phyloP scores from a whole-genome alignment of 2,888 invertebrate species.

The Drosophila hawaiiensis region DNA sequence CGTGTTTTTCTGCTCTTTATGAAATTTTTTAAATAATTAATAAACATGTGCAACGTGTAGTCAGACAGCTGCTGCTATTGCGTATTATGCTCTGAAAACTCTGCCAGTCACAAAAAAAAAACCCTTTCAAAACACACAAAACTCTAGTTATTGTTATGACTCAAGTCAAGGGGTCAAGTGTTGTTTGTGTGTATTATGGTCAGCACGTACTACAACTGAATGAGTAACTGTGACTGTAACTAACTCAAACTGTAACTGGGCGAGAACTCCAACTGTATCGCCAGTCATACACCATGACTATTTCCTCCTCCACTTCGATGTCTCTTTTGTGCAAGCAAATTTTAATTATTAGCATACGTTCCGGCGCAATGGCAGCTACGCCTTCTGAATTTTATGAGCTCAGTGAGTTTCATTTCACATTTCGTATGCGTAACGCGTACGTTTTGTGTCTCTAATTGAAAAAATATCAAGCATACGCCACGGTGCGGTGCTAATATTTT shows the following conservation, averaged over 20 bases:
- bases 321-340: slow-evolving; percentile 39
- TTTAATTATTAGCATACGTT: slow-evolving; percentile 77
- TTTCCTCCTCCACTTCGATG: background rate
- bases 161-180: slow-evolving; percentile 62
- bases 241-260: slow-evolving; percentile 21
- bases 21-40: slow-evolving; percentile 68
- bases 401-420: slow-evolving; percentile 65
- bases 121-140: slow-evolving; percentile 16
- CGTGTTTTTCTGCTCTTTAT: slow-evolving; percentile 30
- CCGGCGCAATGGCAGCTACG: slow-evolving; percentile 14
- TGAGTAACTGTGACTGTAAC: slow-evolving; percentile 28
- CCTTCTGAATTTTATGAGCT: slow-evolving; percentile 68
- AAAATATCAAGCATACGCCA: slow-evolving; percentile 64
- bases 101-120: slow-evolving; percentile 1
- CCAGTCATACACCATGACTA: slow-evolving; percentile 62
- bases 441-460: slow-evolving; percentile 69
- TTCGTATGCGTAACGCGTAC: slow-evolving; percentile 74
- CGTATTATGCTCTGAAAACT: slow-evolving; percentile 10
- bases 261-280: slow-evolving; percentile 34
- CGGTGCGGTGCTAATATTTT: slow-evolving; percentile 39
- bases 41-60: slow-evolving; percentile 61
- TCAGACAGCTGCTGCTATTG: slow-evolving; percentile 56
- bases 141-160: slow-evolving; percentile 66
- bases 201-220: slow-evolving; percentile 42
- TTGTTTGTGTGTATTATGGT: slow-evolving; percentile 48